Conservation (phyloP, 2,797 vertebrate species). For the Thunnus albacares region DNA sequence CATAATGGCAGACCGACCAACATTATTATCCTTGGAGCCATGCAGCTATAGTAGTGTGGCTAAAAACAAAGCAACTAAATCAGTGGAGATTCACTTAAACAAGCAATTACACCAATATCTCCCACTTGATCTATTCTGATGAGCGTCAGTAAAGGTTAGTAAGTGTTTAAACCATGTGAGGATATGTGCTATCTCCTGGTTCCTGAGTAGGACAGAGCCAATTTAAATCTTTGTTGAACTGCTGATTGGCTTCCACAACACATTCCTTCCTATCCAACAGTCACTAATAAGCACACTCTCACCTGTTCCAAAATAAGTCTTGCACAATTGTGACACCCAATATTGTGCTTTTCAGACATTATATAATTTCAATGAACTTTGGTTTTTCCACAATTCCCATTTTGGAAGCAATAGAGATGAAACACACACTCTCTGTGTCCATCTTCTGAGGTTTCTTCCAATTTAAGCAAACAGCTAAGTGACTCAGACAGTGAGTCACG, state of each 20-base stretch:
- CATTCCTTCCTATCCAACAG: constrained; percentile 27
- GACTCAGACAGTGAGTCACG: constrained; percentile 45
- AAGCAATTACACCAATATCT: constrained; percentile 20
- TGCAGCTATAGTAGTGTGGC: too few relatives aligned
- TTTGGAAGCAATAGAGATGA: constrained; percentile 31
- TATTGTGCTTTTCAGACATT: background rate
- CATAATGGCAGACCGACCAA: background rate
- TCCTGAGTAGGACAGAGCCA: background rate
- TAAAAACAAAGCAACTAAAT: background rate
- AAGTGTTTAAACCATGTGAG: background rate
- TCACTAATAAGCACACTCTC: constrained; percentile 65
- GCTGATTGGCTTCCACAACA: constrained; percentile 19
- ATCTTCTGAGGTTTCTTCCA: constrained; percentile 6
- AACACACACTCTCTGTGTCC: constrained; percentile 4
- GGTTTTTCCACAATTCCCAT: constrained; percentile 1
- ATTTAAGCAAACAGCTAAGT: constrained; percentile 30
- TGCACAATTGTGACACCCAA: constrained; percentile 40
- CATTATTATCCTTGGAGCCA: background rate
- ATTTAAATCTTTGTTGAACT: constrained; percentile 20
- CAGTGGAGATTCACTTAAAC: background rate
- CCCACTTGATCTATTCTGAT: constrained; percentile 9
- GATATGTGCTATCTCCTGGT: background rate
- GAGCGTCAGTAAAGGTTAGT: constrained; percentile 28
- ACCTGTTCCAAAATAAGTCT: constrained; percentile 30
- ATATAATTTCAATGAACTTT: background rate